phyloP scores from a whole-genome alignment of 1,140 invertebrate genomes.

The Triops cancriformis region DNA sequence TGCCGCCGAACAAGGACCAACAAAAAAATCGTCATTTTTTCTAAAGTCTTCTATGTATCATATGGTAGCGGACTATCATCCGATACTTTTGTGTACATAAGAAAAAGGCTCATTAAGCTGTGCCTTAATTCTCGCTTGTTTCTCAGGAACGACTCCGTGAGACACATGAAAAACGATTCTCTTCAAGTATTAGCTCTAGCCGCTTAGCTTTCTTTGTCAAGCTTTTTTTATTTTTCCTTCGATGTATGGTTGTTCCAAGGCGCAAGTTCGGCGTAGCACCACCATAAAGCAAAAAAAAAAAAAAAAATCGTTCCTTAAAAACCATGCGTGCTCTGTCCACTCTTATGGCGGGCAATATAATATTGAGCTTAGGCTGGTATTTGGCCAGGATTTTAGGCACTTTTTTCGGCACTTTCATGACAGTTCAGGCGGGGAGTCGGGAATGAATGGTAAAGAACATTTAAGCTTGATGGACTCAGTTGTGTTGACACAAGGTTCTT shows the following conservation, averaged over 20 bases:
- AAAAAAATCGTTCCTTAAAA: neutral
- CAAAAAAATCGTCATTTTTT: neutral
- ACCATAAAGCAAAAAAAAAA: neutral
- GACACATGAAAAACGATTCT: neutral
- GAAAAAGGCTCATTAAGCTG: neutral
- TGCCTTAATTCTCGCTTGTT: conserved; percentile 10
- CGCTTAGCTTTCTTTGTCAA: neutral
- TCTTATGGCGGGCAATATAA: neutral
- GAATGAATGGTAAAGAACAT: neutral
- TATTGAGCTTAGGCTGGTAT: neutral
- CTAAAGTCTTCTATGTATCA: neutral
- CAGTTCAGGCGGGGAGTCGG: neutral
- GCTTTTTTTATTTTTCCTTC: neutral
- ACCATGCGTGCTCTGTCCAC: neutral
- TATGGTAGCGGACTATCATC: neutral
- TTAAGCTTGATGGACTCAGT: neutral
- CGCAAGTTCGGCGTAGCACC: neutral
- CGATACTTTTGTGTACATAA: conserved; percentile 3
- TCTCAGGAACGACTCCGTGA: neutral
- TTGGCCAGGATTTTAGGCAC: neutral
- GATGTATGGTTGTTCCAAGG: neutral
- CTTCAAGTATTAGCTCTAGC: neutral
- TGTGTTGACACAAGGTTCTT: neutral
- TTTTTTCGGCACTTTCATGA: neutral
- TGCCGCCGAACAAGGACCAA: neutral